These are phyloP conservation scores for Ophion ventricosus DNA, from an alignment of 2,888 invertebrate genomes.

Conservation along the genomic window DNA sequence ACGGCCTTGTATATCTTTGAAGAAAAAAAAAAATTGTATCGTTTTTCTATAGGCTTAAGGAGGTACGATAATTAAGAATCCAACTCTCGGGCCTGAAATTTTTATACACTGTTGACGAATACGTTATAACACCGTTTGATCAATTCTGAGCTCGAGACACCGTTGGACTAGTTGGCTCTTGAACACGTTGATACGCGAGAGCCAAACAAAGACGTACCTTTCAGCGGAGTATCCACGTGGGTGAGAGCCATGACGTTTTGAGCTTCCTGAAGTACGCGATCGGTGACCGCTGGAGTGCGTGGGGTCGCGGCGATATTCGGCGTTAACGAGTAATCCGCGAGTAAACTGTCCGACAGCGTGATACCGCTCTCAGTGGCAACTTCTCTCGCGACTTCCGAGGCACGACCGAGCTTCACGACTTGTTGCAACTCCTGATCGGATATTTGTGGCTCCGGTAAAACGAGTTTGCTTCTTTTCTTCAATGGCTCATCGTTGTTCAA, in stretches of 20 bases:
- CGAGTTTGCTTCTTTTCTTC: conserved; percentile 96
- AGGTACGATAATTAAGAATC: too few relatives aligned
- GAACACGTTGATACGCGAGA: too few relatives aligned
- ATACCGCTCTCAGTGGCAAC: conserved; percentile 91
- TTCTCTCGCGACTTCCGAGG: conserved; percentile 95
- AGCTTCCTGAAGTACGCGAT: conserved; percentile 95
- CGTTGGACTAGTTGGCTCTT: too few relatives aligned
- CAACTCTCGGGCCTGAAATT: too few relatives aligned
- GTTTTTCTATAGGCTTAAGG: too few relatives aligned
- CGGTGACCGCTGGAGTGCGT: conserved; percentile 94
- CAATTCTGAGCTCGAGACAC: too few relatives aligned
- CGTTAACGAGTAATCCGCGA: conserved; percentile 94
- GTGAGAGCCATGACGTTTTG: conserved; percentile 99
- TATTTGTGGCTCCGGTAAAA: conserved; percentile 98
- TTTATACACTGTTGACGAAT: too few relatives aligned
- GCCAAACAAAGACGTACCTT: conserved; percentile 84
- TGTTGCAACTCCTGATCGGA: conserved; percentile 95
- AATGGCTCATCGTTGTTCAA: conserved; percentile 94
- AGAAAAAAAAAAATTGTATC: too few relatives aligned
- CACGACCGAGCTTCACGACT: conserved; percentile 95
- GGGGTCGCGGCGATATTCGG: conserved; percentile 89
- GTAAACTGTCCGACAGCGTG: conserved; percentile 92
- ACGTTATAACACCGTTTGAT: too few relatives aligned
- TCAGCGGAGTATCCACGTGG: conserved; percentile 98
- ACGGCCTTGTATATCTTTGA: too few relatives aligned